Conservation (phyloP, 64 coral and sea anemone genomes). For the Pocillopora damicornis region DNA sequence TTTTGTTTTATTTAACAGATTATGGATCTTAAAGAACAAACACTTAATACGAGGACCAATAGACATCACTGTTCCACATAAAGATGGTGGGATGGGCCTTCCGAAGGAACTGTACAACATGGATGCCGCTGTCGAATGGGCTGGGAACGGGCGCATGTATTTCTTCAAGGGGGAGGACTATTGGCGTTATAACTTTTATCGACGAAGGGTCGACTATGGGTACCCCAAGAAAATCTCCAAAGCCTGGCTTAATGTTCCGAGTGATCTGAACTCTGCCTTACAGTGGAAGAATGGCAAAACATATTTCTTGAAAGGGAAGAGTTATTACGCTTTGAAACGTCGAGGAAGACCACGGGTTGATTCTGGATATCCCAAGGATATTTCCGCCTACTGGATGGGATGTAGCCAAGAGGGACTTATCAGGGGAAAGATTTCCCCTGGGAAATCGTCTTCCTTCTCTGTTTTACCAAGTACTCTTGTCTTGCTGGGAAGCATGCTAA, state of each 20-base stretch:
- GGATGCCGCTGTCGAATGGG: constrained; percentile 79
- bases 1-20: constrained; percentile 16
- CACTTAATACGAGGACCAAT: not conserved
- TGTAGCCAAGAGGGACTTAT: not conserved
- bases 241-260: constrained; percentile 32
- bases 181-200: constrained; percentile 55
- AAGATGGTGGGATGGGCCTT: constrained; percentile 2
- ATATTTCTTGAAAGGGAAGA: constrained; percentile 69
- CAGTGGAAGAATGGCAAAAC: constrained; percentile 69
- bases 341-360: constrained; percentile 5
- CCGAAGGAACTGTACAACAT: constrained; percentile 48
- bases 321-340: constrained; percentile 20
- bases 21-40: constrained; percentile 60
- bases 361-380: constrained; percentile 21
- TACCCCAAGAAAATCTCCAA: constrained; percentile 57
- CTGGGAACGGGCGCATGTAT: constrained; percentile 61
- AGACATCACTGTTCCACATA: constrained; percentile 25
- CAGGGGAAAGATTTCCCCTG: constrained; percentile 44
- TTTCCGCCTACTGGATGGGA: constrained; percentile 47
- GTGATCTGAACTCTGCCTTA: constrained; percentile 64
- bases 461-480: constrained; percentile 19
- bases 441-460: not conserved
- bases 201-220: constrained; percentile 18
- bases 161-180: constrained; percentile 84
- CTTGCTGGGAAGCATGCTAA: not conserved